Conservation (phyloP, 2,888 invertebrate genomes). For the Papilio gigon region DNA sequence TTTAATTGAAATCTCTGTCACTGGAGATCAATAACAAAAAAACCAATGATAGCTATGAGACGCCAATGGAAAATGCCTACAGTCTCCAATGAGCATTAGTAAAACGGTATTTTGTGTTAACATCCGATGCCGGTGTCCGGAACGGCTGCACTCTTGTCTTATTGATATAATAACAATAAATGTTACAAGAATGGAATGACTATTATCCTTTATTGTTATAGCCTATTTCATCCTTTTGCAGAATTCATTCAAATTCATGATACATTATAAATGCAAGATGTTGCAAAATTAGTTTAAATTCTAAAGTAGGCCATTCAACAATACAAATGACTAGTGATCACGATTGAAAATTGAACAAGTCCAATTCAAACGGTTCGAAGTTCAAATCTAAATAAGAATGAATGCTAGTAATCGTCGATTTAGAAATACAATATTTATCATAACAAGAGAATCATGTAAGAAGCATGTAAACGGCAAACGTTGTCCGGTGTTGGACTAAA, state of each 20-base stretch:
- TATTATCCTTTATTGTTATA: slow-evolving; percentile 53
- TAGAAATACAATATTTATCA: background rate
- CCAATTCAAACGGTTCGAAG: too few relatives aligned
- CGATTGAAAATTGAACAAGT: too few relatives aligned
- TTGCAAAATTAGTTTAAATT: background rate
- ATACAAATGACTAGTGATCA: too few relatives aligned
- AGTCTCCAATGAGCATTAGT: slow-evolving; percentile 21
- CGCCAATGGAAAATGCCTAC: slow-evolving; percentile 9
- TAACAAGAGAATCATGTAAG: background rate
- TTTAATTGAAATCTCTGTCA: background rate
- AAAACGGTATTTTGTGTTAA: slow-evolving; percentile 46
- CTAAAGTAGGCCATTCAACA: too few relatives aligned
- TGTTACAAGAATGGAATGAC: slow-evolving; percentile 49
- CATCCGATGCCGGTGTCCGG: slow-evolving; percentile 50
- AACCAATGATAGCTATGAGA: background rate
- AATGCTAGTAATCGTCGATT: too few relatives aligned
- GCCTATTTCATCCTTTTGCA: slow-evolving; percentile 41
- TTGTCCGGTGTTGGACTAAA: slow-evolving; percentile 30
- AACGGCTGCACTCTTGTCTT: slow-evolving; percentile 51
- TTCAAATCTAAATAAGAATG: too few relatives aligned
- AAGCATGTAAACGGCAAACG: background rate
- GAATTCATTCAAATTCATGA: slow-evolving; percentile 30
- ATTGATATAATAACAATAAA: slow-evolving; percentile 61
- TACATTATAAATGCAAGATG: slow-evolving; percentile 12
- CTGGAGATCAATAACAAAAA: background rate